Evolutionary conservation across 2,888 invertebrate genomes (phyloP), one percentile per base, ranked within the genome.

Genomic region (Amitus sp.): DNA sequence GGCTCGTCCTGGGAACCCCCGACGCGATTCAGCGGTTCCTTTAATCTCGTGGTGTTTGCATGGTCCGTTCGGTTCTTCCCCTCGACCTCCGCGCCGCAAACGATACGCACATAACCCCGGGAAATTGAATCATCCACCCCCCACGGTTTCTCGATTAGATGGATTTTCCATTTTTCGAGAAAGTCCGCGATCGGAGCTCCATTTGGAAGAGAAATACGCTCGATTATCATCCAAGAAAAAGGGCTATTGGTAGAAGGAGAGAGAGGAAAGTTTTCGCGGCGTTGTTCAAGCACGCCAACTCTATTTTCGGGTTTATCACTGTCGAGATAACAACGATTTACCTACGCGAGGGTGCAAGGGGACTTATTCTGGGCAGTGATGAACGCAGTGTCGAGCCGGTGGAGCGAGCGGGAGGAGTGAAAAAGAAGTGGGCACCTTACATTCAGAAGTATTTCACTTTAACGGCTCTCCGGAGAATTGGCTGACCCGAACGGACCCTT

Each of bases 271-370:
- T 37, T 37, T 37, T 15, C 15, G 37, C 37, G 37, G 37, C 13
- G 37, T 37, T 65, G 55, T 63, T 54, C 55, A 61, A 51, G 69
- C 67, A 75, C 74, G 75, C 70, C 71, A 74, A 80, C 75, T 78
- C 78, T 72, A 79, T 81, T 80, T 79, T 77, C 76, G 75, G 79
- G 79, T 82, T 82, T 82, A 82, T 82, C 82, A 82, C 80, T 82
- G 82, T 82, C 81, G 76, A 79, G 82, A 81, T 82, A 82, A 82
- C 82, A 77, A 82, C 82, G 82, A 82, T 81, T 82, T 82, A 82
- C 82, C 82, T 81, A 82, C 72, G 74, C 65, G 68, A 61, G 62
- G 65, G 62, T 66, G 68, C 66, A 63, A 65, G 66, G 65, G 52
- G 50, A 56, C 59, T 60, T 64, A 57, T 34, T 40, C 51, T 46